A percentile compares a stretch with the other conserved stretches of the same genome.
phyloP scores from a whole-genome alignment of 2,113 vertebrate genomes.

The Neodon shergylaensis region DNA sequence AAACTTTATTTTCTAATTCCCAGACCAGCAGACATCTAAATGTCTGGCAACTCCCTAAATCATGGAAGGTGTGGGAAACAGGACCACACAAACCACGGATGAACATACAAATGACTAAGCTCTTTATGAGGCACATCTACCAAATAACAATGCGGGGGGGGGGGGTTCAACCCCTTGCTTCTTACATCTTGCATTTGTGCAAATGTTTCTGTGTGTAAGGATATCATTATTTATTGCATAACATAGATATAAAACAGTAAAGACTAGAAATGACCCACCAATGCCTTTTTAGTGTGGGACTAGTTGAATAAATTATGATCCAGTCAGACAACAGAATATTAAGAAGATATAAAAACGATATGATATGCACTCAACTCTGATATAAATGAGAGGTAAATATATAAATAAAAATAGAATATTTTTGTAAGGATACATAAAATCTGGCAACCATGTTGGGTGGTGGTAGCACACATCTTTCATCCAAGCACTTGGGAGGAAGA shows the following conservation, averaged over 20 bases:
- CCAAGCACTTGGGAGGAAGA: no score
- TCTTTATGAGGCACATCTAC: not conserved
- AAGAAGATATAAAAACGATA: not conserved
- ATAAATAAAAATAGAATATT: constrained; percentile 28
- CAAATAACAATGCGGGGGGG: not conserved
- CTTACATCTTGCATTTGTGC: not conserved
- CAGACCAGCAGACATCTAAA: not conserved
- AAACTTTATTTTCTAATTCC: not conserved
- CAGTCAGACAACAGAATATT: not conserved
- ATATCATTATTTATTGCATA: not conserved
- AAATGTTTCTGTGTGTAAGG: not conserved
- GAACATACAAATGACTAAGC: not conserved
- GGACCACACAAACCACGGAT: no score
- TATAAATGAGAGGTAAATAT: constrained; percentile 10
- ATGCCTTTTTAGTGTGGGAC: not conserved
- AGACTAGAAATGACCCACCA: not conserved
- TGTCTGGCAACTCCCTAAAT: not conserved
- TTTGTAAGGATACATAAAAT: constrained; percentile 16
- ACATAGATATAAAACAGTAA: not conserved
- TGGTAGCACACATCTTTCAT: no score
- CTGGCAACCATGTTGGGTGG: not conserved
- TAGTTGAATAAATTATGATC: not conserved
- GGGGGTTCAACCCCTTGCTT: not conserved
- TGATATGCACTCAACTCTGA: not conserved
- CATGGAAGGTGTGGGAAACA: not conserved